Conservation (phyloP, 2,113 vertebrate species). For the Narcine bancroftii region DNA sequence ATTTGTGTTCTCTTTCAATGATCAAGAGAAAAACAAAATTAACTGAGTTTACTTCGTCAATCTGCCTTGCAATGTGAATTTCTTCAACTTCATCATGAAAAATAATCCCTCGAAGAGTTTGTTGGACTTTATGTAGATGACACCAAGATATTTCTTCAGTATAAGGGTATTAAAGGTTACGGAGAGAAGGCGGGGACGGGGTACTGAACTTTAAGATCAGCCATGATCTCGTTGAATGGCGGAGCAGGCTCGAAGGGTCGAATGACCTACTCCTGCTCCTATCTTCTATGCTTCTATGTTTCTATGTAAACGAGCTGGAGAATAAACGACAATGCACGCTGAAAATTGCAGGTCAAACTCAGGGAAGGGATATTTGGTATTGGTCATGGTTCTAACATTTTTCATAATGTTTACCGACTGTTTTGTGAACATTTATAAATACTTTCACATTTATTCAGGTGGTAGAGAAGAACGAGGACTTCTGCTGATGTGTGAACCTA, state of each 20-base stretch:
- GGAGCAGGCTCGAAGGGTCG: too few species aligned
- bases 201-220: too few species aligned
- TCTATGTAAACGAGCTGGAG: neutral
- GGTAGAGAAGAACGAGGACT: neutral
- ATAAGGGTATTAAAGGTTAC: too few species aligned
- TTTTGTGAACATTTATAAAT: neutral
- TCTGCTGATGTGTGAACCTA: neutral
- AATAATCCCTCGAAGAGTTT: neutral
- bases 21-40: too few species aligned
- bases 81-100: too few species aligned
- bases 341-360: neutral
- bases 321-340: neutral
- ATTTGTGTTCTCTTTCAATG: too few species aligned
- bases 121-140: neutral
- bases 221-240: too few species aligned
- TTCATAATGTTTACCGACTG: neutral
- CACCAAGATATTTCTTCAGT: too few species aligned
- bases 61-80: too few species aligned
- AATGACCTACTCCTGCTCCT: too few species aligned
- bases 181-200: too few species aligned
- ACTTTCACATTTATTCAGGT: neutral
- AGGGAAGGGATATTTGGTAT: neutral
- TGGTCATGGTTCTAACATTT: neutral
- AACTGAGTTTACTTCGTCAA: too few species aligned
- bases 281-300: neutral